Evolutionary conservation across 23 tunicate genomes (phyloP), one percentile per base, ranked within the genome.

Genomic region (Ciona savignyi): DNA sequence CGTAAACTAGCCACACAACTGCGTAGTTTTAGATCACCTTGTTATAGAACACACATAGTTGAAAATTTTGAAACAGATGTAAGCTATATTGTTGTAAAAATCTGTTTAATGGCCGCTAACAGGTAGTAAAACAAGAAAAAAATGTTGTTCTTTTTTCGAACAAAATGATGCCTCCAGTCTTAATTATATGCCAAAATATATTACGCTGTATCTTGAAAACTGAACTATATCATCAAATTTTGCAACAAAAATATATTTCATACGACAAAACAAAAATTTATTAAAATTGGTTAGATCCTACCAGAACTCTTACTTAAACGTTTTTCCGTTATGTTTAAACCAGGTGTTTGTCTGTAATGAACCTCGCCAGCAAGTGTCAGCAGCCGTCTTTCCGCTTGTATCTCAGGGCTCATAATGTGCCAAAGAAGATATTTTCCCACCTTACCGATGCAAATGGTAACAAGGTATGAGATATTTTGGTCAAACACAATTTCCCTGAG

Each of bases 271-370:
- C n/a, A n/a, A n/a, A n/a, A n/a, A n/a, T n/a, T n/a, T n/a, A n/a
- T n/a, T n/a, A 49, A 49, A 15, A 49, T 49, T 49, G 61, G 61
- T 49, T 20, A 49, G 61, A 15, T 49, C 19, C 20, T 49, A 11
- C 24, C 65, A 61, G 24, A 23, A 3, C 4, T 2, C 24, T 23
- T 2, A 61, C 24, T 2, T 3, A 2, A 2, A 61, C 24, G 27
- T 30, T 1, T 4, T 33, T 23, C n/a, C n/a, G n/a, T n/a, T n/a
- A n/a, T n/a, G n/a, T 42, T 42, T 71, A 20, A 27, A 42, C 62
- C 81, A 91, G 97, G 66, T 84, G 91, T 66, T 80, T 85, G n/a
- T 85, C 87, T 25, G 80, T 80, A 25, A 80, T 91, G 2, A 91
- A 82, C 66, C 60, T 91, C 3, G 91, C 97, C 21, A 60, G 75